Base-by-base conservation (phyloP, 2,797 vertebrate genomes). In the Acipenser oxyrinchus region DNA sequence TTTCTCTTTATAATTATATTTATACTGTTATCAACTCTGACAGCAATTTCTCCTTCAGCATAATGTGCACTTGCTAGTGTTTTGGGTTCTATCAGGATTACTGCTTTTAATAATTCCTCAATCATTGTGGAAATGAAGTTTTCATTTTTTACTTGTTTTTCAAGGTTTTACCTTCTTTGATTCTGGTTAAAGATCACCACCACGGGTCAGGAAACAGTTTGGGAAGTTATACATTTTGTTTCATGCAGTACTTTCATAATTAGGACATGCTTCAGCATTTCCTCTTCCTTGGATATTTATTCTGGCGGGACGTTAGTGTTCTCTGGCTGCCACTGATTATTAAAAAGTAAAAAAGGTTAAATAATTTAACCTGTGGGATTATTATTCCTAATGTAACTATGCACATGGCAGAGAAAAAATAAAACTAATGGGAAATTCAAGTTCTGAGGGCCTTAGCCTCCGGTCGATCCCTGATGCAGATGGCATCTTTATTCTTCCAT, bases 311-410 rank as follows among this genome's bases (percentile, higher is more conserved):
- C 23, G 58, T 66, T 70, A 63, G 71, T 63, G 71, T 71, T 73
- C 75, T 78, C 74, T 77, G 63, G 62, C 52, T 61, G 23, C 76
- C 65, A 64, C 62, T 70, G 77, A 77, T 75, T 79, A 77, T 68
- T 73, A 73, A 65, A 59, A 64, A 77, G 60, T 62, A 71, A 63
- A 70, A 72, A 71, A 63, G 78, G 70, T 75, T 89, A 76, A 88
- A 86, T 89, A 78, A 89, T 88, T 88, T 77, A 86, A 81, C 76
- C 76, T 67, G 64, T 71, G 77, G 79, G 80, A 82, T 73, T 73
- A 64, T 76, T 76, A 79, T 73, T 79, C 64, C 66, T 71, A 79
- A 78, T 71, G 75, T 70, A 64, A 75, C 71, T 80, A 75, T 73
- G 69, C 72, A 49, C 72, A 63, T 77, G 72, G 57, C 76, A 66